These are phyloP conservation scores for Anaspis maculata DNA, from an alignment of 2,888 invertebrate genomes.

Conservation along the genomic window DNA sequence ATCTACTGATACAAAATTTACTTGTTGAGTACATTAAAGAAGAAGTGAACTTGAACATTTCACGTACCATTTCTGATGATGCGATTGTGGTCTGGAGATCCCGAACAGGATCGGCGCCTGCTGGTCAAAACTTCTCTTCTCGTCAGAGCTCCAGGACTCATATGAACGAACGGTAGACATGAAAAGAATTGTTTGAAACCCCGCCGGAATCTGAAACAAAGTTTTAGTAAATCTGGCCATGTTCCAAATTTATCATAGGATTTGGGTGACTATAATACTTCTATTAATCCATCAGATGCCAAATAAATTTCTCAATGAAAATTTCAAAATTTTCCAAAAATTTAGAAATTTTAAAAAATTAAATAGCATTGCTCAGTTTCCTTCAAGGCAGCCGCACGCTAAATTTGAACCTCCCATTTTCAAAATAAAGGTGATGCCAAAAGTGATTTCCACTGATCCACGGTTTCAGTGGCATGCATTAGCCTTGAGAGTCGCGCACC, in stretches of 20 bases:
- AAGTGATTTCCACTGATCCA: too few relatives aligned
- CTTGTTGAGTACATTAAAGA: too few relatives aligned
- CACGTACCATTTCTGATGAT: conserved; percentile 62
- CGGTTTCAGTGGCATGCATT: too few relatives aligned
- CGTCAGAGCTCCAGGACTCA: conserved; percentile 59
- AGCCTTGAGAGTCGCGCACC: too few relatives aligned
- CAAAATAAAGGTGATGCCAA: too few relatives aligned
- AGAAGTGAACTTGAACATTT: too few relatives aligned
- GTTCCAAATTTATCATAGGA: not conserved
- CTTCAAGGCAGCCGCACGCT: too few relatives aligned
- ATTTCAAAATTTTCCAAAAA: not conserved
- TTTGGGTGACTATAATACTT: not conserved
- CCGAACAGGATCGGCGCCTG: conserved; percentile 68
- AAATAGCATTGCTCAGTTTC: too few relatives aligned
- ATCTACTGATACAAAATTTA: too few relatives aligned
- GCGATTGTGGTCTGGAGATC: conserved; percentile 65
- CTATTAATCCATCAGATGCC: not conserved
- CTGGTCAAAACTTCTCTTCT: conserved; percentile 69
- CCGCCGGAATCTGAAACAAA: conserved; percentile 68
- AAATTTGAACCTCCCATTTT: too few relatives aligned
- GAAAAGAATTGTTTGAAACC: conserved; percentile 90
- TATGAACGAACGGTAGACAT: conserved; percentile 72
- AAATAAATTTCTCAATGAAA: not conserved
- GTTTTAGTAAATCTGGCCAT: not conserved
- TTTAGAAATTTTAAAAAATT: not conserved